These are phyloP conservation scores for Nothocercus nigrocapillus DNA, from an alignment of 2,113 vertebrate genomes.

Conservation along the genomic window DNA sequence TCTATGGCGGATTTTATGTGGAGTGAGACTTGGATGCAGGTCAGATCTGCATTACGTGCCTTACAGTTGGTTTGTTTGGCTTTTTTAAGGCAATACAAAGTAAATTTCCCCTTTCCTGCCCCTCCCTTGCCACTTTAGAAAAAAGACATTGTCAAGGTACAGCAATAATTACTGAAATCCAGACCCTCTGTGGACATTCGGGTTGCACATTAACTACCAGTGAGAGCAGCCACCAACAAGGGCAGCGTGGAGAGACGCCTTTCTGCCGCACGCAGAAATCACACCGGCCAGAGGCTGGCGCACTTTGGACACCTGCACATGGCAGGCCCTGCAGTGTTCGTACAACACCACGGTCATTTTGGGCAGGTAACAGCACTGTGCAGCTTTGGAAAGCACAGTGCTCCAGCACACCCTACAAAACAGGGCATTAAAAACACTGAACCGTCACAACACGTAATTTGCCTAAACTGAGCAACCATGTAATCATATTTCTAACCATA, in stretches of 20 bases:
- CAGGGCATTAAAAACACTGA: neutral
- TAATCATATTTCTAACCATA: neutral
- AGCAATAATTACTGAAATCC: constrained; percentile 24
- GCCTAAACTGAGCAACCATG: neutral
- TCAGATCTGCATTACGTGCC: neutral
- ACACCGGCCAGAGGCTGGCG: neutral
- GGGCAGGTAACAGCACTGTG: neutral
- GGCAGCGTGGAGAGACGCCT: neutral
- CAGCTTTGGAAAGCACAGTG: neutral
- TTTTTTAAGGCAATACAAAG: constrained; percentile 23
- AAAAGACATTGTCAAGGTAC: constrained; percentile 25
- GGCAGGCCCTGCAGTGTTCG: neutral
- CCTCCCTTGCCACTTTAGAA: constrained; percentile 19
- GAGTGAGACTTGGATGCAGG: constrained; percentile 30
- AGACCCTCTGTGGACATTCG: constrained; percentile 38
- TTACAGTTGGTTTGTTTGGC: constrained; percentile 5
- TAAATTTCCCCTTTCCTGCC: constrained; percentile 43
- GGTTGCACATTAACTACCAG: constrained; percentile 57
- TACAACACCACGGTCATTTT: neutral
- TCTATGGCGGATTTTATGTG: neutral
- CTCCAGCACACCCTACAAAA: neutral
- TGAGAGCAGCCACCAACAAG: neutral
- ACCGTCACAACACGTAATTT: neutral
- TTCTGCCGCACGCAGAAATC: neutral
- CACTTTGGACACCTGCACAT: neutral